These are phyloP conservation scores for Lasius platythorax DNA, from an alignment of 2,888 invertebrate species.

Conservation along the genomic window DNA sequence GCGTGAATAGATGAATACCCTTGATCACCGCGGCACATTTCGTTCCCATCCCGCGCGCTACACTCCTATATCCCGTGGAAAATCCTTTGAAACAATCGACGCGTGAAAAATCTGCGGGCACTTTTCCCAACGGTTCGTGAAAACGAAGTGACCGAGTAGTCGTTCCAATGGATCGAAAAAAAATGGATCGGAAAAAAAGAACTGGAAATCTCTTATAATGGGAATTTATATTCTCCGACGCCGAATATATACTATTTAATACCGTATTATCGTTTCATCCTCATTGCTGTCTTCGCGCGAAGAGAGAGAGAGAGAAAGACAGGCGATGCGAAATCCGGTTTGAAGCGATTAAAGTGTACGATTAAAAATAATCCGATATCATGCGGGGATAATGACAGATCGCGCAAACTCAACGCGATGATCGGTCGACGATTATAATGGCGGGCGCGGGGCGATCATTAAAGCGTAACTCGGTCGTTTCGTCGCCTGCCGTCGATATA, in stretches of 20 bases:
- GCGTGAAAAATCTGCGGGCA: constrained; percentile 39
- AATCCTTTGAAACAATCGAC: constrained; percentile 48
- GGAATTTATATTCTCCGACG: background rate
- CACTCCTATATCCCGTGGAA: constrained; percentile 9
- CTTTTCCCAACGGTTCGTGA: constrained; percentile 27
- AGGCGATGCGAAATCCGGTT: constrained; percentile 21
- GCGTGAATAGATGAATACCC: constrained; percentile 13
- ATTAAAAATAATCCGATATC: constrained; percentile 51
- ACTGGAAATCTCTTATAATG: background rate
- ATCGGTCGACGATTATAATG: constrained; percentile 34
- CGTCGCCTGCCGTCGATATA: constrained; percentile 17
- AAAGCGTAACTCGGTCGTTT: constrained; percentile 29
- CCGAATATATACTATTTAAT: constrained; percentile 19
- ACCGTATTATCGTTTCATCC: constrained; percentile 14
- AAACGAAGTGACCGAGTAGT: constrained; percentile 28
- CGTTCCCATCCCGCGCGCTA: constrained; percentile 3
- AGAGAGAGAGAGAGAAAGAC: background rate
- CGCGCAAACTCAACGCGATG: constrained; percentile 16
- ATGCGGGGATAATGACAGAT: constrained; percentile 40
- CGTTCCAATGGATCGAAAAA: constrained; percentile 16
- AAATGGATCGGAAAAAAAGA: background rate
- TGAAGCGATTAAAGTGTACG: background rate
- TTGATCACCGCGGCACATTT: constrained; percentile 19
- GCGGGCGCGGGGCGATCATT: constrained; percentile 14
- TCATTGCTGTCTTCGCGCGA: background rate